Conservation (phyloP, 92 coral and sea anemone genomes). For the Anthopleura xanthogrammica region DNA sequence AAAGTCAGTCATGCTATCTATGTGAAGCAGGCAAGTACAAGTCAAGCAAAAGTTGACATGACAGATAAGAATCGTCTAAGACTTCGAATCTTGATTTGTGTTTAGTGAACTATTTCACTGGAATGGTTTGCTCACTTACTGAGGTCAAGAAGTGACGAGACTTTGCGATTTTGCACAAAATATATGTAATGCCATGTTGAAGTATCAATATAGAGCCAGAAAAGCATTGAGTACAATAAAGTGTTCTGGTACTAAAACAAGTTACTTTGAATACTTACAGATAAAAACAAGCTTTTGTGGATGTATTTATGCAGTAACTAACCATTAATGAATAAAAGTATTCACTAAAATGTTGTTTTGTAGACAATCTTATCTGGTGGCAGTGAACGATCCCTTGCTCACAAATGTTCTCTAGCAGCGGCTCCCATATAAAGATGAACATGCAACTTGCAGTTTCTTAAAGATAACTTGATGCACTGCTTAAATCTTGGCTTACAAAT, state of each 20-base stretch:
- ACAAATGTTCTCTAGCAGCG: neutral
- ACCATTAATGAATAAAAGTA: neutral
- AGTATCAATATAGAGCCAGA: neutral
- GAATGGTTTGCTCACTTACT: neutral
- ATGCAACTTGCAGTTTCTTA: neutral
- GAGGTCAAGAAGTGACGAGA: neutral
- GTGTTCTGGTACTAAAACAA: neutral
- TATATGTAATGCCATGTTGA: neutral
- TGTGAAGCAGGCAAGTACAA: neutral
- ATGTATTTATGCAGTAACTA: conserved; percentile 2
- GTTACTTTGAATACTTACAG: neutral
- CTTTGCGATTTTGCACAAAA: neutral
- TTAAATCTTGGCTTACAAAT: neutral
- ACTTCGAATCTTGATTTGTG: neutral
- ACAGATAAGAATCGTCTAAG: neutral
- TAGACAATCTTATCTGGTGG: neutral
- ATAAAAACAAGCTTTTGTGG: neutral
- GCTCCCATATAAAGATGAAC: neutral
- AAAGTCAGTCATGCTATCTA: neutral
- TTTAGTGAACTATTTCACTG: neutral
- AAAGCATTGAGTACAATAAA: neutral
- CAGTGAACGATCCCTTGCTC: neutral
- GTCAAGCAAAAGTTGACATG: neutral
- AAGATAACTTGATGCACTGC: neutral
- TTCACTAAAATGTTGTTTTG: conserved; percentile 1